Conservation (phyloP, 2,888 invertebrate genomes). For the Cataglyphis cursor region DNA sequence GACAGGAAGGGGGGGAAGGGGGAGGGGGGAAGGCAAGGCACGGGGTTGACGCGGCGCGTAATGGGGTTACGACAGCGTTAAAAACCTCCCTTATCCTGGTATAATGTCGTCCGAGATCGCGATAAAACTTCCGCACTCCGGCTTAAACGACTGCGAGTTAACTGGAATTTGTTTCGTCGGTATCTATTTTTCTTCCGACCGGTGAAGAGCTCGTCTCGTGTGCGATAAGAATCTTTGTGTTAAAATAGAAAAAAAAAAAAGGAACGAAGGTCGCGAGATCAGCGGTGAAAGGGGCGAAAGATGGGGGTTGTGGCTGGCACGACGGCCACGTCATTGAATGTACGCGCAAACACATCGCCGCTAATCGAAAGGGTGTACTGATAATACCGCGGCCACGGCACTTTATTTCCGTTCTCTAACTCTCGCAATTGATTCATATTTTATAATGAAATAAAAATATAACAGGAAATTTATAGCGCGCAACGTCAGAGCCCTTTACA, state of each 20-base stretch:
- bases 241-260: neutral
- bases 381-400: neutral
- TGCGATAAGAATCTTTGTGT: slow-evolving; percentile 43
- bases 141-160: slow-evolving; percentile 69
- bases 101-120: slow-evolving; percentile 74
- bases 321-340: slow-evolving; percentile 29
- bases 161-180: slow-evolving; percentile 63
- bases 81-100: slow-evolving; percentile 76
- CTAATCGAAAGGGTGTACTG: slow-evolving; percentile 40
- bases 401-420: slow-evolving; percentile 20
- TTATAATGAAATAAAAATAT: slow-evolving; percentile 7
- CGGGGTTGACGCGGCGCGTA: slow-evolving; percentile 70
- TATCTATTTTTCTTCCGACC: slow-evolving; percentile 50
- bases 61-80: slow-evolving; percentile 77
- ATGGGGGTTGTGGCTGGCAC: neutral
- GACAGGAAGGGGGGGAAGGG: neutral
- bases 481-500: neutral
- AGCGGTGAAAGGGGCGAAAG: neutral
- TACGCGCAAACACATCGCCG: slow-evolving; percentile 28
- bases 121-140: slow-evolving; percentile 70
- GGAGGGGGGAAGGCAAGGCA: neutral
- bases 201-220: slow-evolving; percentile 36
- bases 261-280: slow-evolving; percentile 19
- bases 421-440: neutral
- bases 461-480: neutral